Evolutionary conservation across 1,140 invertebrate species (phyloP), one percentile per base, ranked within the genome.

Genomic region (Aphis gossypii): DNA sequence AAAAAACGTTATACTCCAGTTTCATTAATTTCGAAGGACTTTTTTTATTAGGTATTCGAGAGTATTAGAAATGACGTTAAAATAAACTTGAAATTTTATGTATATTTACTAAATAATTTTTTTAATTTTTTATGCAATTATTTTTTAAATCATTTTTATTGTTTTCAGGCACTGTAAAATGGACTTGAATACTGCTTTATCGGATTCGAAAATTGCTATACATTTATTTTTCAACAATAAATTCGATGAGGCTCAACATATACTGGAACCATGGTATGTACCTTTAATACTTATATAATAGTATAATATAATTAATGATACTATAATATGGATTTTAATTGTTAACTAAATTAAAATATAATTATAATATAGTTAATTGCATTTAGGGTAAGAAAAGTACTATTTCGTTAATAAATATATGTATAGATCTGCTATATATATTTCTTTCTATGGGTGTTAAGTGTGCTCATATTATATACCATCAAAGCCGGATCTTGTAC

Each of bases 211-310:
- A 88, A 93, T 94, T 7, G 94, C 98, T 4, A 96, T 98, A 25
- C 96, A 97, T 95, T 96, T 97, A 94, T 99, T 99, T 95, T 97
- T 99, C 94, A 98, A 98, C 95, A 99, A 99, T 95, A 96, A 97
- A 94, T 98, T 98, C 95, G 95, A 96, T n/a, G 96, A 97, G 95
- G 98, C 98, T 6, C 96, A 96, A 95, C 96, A 96, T 90, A 95
- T 97, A 90, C 96, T 98, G 95, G 96, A 96, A 95, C 97, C 97
- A 94, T 97, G 97, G 97, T 97, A 95, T 95, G 95, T 94, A 41
- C 4, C 0, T n/a, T 68, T 68, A 68, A 68, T 76, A 76, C 30
- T n/a, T n/a, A 68, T 18, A n/a, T 68, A 68, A 60, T 30, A 11
- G 0, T 14, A 14, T 48, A 0, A 68, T n/a, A 14, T 68, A 68